Evolutionary conservation across 2,797 vertebrate species (phyloP).

Genomic region (Aldrovandia affinis): DNA sequence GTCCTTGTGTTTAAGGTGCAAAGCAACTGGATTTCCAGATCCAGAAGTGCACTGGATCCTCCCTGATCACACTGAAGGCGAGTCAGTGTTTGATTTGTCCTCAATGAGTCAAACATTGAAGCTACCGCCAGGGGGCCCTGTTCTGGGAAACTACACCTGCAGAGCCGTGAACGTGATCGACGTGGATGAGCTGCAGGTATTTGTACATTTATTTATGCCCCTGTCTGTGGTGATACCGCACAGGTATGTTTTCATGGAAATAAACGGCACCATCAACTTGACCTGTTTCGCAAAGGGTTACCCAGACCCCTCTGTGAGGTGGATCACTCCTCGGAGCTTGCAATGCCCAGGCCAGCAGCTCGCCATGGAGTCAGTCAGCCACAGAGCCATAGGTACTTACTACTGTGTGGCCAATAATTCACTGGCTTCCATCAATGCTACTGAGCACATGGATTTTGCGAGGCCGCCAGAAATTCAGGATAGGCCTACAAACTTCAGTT

Average conservation of each 20-base stretch:
- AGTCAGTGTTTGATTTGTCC: conserved; percentile 4
- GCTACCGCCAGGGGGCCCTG: not conserved
- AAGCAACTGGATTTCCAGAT: not conserved
- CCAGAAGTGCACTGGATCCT: not conserved
- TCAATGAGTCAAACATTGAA: not conserved
- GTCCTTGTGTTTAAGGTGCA: not conserved
- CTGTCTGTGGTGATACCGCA: not conserved
- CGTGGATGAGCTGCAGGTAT: not conserved
- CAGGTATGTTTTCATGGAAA: not conserved
- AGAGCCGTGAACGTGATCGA: not conserved
- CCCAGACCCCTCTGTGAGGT: conserved; percentile 8
- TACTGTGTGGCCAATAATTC: conserved; percentile 13
- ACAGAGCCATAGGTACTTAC: not conserved
- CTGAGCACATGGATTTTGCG: not conserved
- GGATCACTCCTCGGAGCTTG: not conserved
- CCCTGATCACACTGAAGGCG: not conserved
- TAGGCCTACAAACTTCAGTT: not conserved
- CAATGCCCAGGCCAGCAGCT: not conserved
- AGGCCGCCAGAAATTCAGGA: conserved; percentile 3
- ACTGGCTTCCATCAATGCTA: not conserved
- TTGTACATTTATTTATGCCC: not conserved
- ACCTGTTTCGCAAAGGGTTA: conserved; percentile 2
- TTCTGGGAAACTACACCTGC: not conserved
- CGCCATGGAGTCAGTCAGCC: not conserved
- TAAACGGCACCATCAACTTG: not conserved